Conservation (phyloP, 2,113 vertebrate species). For the Centropus bengalensis region DNA sequence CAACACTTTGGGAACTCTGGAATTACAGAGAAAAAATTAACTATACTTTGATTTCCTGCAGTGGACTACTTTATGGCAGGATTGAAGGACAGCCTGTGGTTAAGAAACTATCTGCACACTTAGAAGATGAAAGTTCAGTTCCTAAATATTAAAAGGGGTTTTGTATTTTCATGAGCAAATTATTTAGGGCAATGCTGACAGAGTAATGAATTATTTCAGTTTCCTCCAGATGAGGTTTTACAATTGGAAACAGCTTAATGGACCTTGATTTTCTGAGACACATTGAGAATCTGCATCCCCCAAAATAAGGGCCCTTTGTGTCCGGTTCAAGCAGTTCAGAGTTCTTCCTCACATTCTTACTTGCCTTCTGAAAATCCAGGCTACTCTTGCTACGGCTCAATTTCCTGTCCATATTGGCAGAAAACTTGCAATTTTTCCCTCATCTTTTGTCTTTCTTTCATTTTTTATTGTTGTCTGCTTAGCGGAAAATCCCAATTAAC, state of each 20-base stretch:
- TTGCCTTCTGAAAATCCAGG: neutral
- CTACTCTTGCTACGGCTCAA: neutral
- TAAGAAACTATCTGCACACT: neutral
- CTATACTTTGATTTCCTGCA: slow-evolving; percentile 13
- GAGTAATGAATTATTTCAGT: neutral
- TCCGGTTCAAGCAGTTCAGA: neutral
- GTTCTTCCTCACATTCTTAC: neutral
- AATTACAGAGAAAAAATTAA: neutral
- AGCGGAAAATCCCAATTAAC: neutral
- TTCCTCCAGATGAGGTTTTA: neutral
- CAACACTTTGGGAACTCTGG: slow-evolving; percentile 1
- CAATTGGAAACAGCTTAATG: neutral
- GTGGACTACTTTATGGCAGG: neutral
- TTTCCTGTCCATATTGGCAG: neutral
- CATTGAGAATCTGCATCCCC: neutral
- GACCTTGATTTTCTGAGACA: neutral
- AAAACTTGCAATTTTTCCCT: neutral
- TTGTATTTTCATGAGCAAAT: neutral
- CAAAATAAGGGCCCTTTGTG: neutral
- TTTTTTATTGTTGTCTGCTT: neutral
- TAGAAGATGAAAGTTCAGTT: neutral
- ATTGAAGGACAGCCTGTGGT: neutral
- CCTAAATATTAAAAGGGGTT: neutral
- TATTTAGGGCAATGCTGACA: neutral
- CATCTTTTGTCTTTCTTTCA: neutral